Evolutionary conservation across 2,888 invertebrate species (phyloP), one percentile per base, ranked within the genome.

Genomic region (Callyntrura sp.): DNA sequence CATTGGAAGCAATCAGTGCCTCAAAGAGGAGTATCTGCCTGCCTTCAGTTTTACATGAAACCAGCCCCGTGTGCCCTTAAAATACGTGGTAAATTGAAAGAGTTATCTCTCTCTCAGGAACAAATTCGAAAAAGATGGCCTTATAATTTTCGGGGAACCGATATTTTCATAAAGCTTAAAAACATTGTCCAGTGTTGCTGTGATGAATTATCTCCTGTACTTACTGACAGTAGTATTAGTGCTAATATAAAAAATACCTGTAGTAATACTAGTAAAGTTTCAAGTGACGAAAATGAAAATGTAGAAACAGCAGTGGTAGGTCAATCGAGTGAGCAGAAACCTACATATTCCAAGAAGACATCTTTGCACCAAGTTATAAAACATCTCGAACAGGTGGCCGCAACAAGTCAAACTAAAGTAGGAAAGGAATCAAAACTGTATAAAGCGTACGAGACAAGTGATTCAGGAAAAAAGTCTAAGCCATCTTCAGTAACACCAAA

Each of bases 1-100:
- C 97, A 97, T 94, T 98, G 98, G 92, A 90, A 92, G 89, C 88
- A 92, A 90, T 55, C 90, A 45, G 91, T 92, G 91, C 92, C 92
- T 91, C 88, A 91, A 35, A 91, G 90, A 87, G 89, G 90, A 81
- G 86, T 89, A 23, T 92, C 92, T n/a, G 48, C 48, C 57, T 89
- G 87, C 85, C 91, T 91, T 89, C 68, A 91, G 81, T 92, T 92
- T 45, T 92, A 85, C 86, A 91, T 92, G 91, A 92, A 91, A 83
- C 91, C 92, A 83, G 91, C 91, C 55, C 84, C 85, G 43, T 92
- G 92, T 91, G 82, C 91, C 65, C 70, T 86, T 78, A 91, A 90
- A 88, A 43, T 84, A 70, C 91, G 91, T 48, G 51, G 82, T 87
- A 90, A 86, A 83, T 8, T 88, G 51, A 60, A 82, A 88, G 84